A percentile compares a stretch with the other conserved stretches of the same genome.
Evolutionary conservation across 2,888 invertebrate genomes (phyloP).

Genomic region (Caradrina clavipalpis): DNA sequence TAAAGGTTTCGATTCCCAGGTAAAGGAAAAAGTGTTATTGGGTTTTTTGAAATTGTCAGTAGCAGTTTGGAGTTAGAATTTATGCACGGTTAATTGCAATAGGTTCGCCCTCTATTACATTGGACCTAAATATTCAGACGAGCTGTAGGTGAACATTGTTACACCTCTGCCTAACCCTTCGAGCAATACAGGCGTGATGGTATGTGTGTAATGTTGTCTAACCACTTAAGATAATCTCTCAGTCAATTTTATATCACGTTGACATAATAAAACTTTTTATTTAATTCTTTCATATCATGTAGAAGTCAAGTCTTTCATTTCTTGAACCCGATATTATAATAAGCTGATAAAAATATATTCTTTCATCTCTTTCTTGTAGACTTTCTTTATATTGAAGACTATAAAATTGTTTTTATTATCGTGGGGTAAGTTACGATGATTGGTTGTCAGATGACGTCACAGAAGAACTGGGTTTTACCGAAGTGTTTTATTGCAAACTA

Average conservation of each 20-base stretch:
- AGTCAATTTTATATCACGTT: neutral
- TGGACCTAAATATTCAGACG: no score
- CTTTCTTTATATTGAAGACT: constrained; percentile 44
- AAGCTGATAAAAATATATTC: constrained; percentile 41
- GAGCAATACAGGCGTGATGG: no score
- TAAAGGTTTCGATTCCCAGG: no score
- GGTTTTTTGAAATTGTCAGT: no score
- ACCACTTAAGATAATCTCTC: neutral
- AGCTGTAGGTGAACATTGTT: no score
- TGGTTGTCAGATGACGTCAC: constrained; percentile 46
- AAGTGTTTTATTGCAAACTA: constrained; percentile 19
- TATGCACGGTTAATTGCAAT: no score
- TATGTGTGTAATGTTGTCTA: neutral
- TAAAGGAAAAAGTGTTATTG: no score
- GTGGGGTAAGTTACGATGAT: constrained; percentile 49
- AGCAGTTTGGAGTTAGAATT: no score
- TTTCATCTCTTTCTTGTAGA: constrained; percentile 33
- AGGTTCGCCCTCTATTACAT: no score
- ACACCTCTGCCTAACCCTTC: no score
- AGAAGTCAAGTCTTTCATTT: neutral
- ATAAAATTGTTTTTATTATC: constrained; percentile 53
- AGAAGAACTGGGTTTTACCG: constrained; percentile 18
- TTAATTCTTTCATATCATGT: neutral
- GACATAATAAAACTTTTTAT: neutral
- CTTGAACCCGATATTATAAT: constrained; percentile 26